Evolutionary conservation across 1,140 invertebrate genomes (phyloP), one percentile per base, ranked within the genome.

Genomic region (Trachymyrmex cornetzi): DNA sequence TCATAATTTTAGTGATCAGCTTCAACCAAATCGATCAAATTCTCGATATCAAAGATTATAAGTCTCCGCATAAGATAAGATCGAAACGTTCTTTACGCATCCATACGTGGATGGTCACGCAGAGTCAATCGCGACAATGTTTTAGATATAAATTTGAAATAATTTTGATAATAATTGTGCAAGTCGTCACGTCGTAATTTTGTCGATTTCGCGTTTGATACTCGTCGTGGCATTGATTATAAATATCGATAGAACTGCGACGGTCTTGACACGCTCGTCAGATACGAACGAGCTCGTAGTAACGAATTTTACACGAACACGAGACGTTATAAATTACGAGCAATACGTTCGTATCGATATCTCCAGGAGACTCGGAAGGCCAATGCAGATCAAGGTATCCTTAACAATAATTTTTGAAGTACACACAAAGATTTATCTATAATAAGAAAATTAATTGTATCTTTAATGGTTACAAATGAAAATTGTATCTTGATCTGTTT

Each of bases 111-210:
- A 55, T 71, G 38, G 2, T 57, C 16, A 53, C 12, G n/a, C 72
- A 22, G 59, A 77, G 50, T 86, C 67, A 53, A 77, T 82, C 59
- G 71, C 59, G 57, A 87, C n/a, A 75, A 75, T 48, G 55, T 64
- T 57, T 90, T 89, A 89, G 89, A 44, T 71, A 80, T 89, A 89
- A 88, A 79, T 48, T 72, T 77, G 85, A 89, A 79, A 87, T 89
- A 87, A 90, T 90, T 90, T 90, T 90, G 71, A 90, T 90, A 90
- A 89, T 89, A 87, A 90, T 89, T 71, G 61, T 77, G 87, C 88
- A 75, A 88, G 85, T 67, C 50, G 74, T 27, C 34, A 84, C 89
- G 74, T 84, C 89, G n/a, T 89, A 89, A 84, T 77, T 85, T 87
- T 82, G 63, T 48, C 24, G 61, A 50, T 44, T 27, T 80, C 82